A percentile compares a stretch with the other conserved stretches of the same genome.
Conservation (phyloP, 37 sponge, comb jelly and placozoan species). For the Cladorhizidae sp. region DNA sequence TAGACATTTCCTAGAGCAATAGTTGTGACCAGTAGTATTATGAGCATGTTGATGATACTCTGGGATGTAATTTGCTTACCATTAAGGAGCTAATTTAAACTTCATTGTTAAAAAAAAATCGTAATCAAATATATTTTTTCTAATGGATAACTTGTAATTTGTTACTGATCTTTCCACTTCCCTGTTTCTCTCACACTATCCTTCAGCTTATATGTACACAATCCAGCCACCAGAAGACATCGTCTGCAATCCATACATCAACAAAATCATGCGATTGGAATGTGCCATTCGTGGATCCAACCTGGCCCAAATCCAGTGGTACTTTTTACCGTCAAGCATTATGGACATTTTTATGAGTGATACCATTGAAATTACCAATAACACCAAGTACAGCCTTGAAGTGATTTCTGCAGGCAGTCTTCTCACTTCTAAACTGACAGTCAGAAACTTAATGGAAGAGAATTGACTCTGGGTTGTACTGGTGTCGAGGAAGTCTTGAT, state of each 20-base stretch:
- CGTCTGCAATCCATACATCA: slow-evolving; percentile 31
- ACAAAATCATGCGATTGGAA: not conserved
- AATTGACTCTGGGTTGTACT: slow-evolving; percentile 1
- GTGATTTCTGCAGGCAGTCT: not conserved
- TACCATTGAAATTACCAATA: not conserved
- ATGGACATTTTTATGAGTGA: not conserved
- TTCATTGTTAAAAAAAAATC: too few relatives aligned
- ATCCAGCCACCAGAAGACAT: slow-evolving; percentile 25
- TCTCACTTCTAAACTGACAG: not conserved
- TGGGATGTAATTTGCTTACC: too few relatives aligned
- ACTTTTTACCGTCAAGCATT: slow-evolving; percentile 6
- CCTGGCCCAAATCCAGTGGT: slow-evolving; percentile 2
- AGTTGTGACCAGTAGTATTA: too few relatives aligned
- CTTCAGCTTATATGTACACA: slow-evolving; percentile 1
- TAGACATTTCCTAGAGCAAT: too few relatives aligned
- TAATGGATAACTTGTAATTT: too few relatives aligned
- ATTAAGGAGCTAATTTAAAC: too few relatives aligned
- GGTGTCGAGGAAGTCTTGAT: not conserved
- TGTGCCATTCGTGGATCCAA: not conserved
- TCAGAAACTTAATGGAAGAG: not conserved
- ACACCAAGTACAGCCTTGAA: not conserved
- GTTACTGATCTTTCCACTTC: too few relatives aligned
- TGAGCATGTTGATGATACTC: too few relatives aligned
- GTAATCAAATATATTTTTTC: too few relatives aligned
- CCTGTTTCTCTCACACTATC: too few relatives aligned